Evolutionary conservation across 2,797 vertebrate genomes (phyloP), one percentile per base, ranked within the genome.

Genomic region (Sebastes steindachneri): DNA sequence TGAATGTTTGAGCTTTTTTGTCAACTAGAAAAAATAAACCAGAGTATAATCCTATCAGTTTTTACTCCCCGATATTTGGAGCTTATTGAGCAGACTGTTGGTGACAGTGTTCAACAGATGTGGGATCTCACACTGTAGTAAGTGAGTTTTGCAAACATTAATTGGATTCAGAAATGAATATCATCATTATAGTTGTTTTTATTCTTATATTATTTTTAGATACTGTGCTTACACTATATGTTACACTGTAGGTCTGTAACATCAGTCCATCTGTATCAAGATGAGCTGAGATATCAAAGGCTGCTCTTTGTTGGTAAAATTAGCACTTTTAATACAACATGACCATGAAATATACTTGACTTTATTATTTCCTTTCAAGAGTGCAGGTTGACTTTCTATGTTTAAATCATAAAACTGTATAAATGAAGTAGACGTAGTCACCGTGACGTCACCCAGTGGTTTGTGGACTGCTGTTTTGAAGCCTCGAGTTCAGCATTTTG

Each of bases 391-490:
- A 54, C 41, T 48, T 48, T 48, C 41, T 48, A 48, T 48, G 15
- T 17, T 48, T 48, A 48, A 48, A 48, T 48, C 41, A 48, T 48
- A 7, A 1, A 0, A 48, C 41, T 48, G 41, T 48, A 19, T 1
- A 48, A 7, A 48, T 0, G 41, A 48, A 48, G 41, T 48, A 0
- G 41, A 48, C 0, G 6, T 45, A 45, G 15, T 45, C 41, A 45
- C 41, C 15, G 41, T 17, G 41, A 7, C 3, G 41, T 45, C 41
- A 48, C 17, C 41, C 15, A 48, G 15, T 48, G 41, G 41, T 48
- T 48, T 48, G 41, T 48, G 15, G 41, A 48, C 41, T 48, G 41
- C 41, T 19, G 17, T 48, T 48, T 19, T 48, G 41, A 48, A 48
- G 41, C 41, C 41, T 48, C 0, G 15, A 48, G 41, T 17, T 48